phyloP scores from a whole-genome alignment of 2,888 invertebrate species.

The Apantesis nais region DNA sequence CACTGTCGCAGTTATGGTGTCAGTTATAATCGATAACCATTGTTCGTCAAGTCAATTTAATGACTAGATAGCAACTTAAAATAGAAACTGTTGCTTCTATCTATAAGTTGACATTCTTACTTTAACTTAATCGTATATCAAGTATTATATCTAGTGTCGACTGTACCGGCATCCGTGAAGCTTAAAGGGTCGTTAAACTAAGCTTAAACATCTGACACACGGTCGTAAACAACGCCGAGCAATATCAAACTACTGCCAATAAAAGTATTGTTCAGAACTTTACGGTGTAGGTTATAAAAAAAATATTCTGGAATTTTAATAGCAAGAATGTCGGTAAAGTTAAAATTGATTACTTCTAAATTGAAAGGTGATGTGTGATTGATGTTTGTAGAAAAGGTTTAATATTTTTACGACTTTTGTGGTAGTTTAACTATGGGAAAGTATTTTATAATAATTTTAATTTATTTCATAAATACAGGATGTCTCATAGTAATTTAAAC shows the following conservation, averaged over 20 bases:
- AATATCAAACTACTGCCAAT: slow-evolving; percentile 24
- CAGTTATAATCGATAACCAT: not conserved
- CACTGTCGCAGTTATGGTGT: not conserved
- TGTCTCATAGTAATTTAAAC: not conserved
- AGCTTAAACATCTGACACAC: slow-evolving; percentile 62
- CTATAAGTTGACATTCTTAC: slow-evolving; percentile 18
- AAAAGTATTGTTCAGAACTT: slow-evolving; percentile 29
- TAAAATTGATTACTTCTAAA: slow-evolving; percentile 16
- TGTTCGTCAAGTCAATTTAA: not conserved
- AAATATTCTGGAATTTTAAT: slow-evolving; percentile 15
- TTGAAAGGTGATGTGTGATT: slow-evolving; percentile 12
- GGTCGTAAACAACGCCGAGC: slow-evolving; percentile 48
- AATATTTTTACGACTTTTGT: slow-evolving; percentile 8
- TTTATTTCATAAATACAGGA: not conserved
- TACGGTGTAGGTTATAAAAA: slow-evolving; percentile 18
- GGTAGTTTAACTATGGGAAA: not conserved
- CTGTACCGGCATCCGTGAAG: slow-evolving; percentile 51
- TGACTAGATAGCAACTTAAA: not conserved
- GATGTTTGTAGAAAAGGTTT: slow-evolving; percentile 10
- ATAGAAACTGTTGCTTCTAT: slow-evolving; percentile 1
- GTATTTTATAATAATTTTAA: not conserved
- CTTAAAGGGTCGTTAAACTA: slow-evolving; percentile 62
- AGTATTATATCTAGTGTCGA: slow-evolving; percentile 36
- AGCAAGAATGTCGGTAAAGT: slow-evolving; percentile 16
- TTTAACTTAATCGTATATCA: slow-evolving; percentile 25